Conservation (phyloP, 2,797 vertebrate species). For the Anniella stebbinsi region DNA sequence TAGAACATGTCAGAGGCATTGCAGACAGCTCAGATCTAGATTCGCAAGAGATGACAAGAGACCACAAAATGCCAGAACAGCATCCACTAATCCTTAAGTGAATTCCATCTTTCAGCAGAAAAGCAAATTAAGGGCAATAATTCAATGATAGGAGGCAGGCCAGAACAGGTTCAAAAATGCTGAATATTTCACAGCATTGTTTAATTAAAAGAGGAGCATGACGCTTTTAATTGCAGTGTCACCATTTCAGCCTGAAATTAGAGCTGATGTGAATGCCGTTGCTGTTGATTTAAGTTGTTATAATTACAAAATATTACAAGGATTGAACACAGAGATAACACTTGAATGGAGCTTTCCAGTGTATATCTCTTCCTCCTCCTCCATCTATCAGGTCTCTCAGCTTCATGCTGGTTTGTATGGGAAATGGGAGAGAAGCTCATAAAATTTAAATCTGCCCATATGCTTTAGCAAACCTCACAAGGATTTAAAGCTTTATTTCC, state of each 20-base stretch:
- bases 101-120: slow-evolving; percentile 76
- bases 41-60: slow-evolving; percentile 70
- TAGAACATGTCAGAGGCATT: slow-evolving; percentile 72
- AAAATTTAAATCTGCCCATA: slow-evolving; percentile 75
- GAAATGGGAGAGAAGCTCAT: slow-evolving; percentile 66
- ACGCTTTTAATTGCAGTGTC: slow-evolving; percentile 80
- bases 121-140: slow-evolving; percentile 78
- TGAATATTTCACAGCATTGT: slow-evolving; percentile 80
- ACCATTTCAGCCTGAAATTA: slow-evolving; percentile 79
- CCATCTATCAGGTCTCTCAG: slow-evolving; percentile 28
- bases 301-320: slow-evolving; percentile 65
- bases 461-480: slow-evolving; percentile 70
- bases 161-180: slow-evolving; percentile 80
- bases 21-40: slow-evolving; percentile 70
- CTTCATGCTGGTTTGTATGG: slow-evolving; percentile 48
- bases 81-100: slow-evolving; percentile 71
- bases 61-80: slow-evolving; percentile 69
- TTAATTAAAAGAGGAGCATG: slow-evolving; percentile 80
- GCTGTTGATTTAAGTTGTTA: slow-evolving; percentile 72
- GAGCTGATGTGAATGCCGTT: slow-evolving; percentile 73
- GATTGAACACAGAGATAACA: slow-evolving; percentile 58
- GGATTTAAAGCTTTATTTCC: slow-evolving; percentile 71
- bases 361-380: slow-evolving; percentile 46
- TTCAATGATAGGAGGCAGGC: slow-evolving; percentile 77
- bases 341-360: slow-evolving; percentile 62